Evolutionary conservation across 2,888 invertebrate species (phyloP), one percentile per base, ranked within the genome.

Genomic region (Synanthedon formicaeformis): DNA sequence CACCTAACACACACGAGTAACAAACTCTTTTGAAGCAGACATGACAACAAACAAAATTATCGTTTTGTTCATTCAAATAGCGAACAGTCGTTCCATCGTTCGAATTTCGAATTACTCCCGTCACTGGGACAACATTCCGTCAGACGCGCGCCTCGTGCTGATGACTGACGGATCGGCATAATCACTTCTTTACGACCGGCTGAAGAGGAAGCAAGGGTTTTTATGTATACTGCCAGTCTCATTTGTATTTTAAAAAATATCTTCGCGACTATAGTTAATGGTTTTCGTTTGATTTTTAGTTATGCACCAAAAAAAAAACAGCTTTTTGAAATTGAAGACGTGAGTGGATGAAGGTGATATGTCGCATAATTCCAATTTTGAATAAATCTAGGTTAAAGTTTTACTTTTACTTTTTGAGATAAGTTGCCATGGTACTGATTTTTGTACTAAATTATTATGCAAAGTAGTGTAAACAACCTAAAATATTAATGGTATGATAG

Each of bases 181-280:
- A 60, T 60, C 57, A 54, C 41, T 57, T 55, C 55, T 60, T 60
- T 58, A 60, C 56, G 56, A 58, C 56, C 52, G 41, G 52, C 51
- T 40, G 49, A 55, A 57, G 52, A 56, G 54, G 53, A 54, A 50
- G 23, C 49, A 49, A 45, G 14, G 45, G 45, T 45, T 45, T 48
- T 53, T 18, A 48, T 18, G 48, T 51, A 56, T 52, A 51, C 23
- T 45, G 45, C 41, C 40, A 34, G 40, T 50, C 18, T 55, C 51
- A 53, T 53, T 55, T 50, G 45, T 45, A 45, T 45, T 45, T 45
- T 13, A 13, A 45, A 45, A 13, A 45, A 5, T 13, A 45, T 34
- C 34, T 34, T 34, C 10, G 34, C 34, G 34, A 34, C 34, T 34
- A 18, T 18, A 34, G 34, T 34, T 34, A 34, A 34, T 34, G 34